Percentiles rank a stretch among this genome's conserved stretches.
phyloP scores from a whole-genome alignment of 2,113 vertebrate species.

The Hemicordylus capensis region DNA sequence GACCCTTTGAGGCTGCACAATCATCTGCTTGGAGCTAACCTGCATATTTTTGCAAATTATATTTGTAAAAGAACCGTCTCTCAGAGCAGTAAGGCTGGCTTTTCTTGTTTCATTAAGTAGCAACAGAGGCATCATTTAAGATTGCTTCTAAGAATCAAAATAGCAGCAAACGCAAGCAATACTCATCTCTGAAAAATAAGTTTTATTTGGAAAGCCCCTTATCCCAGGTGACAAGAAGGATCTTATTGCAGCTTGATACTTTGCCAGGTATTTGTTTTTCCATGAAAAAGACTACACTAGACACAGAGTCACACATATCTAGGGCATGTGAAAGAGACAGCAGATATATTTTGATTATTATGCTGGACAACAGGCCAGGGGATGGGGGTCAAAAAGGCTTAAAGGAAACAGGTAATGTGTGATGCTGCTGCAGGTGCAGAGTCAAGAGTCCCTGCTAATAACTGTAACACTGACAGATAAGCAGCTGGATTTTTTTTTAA shows the following conservation, averaged over 20 bases:
- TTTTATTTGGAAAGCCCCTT: neutral
- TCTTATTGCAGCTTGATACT: neutral
- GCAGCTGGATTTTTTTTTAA: neutral
- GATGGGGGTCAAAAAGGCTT: neutral
- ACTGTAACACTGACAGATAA: neutral
- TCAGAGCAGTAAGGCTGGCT: neutral
- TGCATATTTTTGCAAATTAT: neutral
- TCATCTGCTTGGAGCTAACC: neutral
- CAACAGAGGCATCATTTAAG: neutral
- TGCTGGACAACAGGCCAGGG: too few relatives aligned
- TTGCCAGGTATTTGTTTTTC: neutral
- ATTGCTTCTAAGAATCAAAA: neutral
- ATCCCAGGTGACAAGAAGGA: neutral
- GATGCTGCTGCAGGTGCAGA: neutral
- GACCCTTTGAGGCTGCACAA: neutral
- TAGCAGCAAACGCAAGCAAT: neutral
- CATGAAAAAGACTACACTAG: neutral
- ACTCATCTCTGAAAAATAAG: neutral
- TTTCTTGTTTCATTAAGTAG: neutral
- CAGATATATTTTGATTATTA: neutral
- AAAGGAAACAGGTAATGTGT: neutral
- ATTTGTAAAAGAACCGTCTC: neutral
- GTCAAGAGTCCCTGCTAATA: neutral
- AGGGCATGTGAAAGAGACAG: neutral
- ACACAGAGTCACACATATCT: neutral